Evolutionary conservation across 2,113 vertebrate genomes (phyloP).

Genomic region (Oncorhynchus kisutch): DNA sequence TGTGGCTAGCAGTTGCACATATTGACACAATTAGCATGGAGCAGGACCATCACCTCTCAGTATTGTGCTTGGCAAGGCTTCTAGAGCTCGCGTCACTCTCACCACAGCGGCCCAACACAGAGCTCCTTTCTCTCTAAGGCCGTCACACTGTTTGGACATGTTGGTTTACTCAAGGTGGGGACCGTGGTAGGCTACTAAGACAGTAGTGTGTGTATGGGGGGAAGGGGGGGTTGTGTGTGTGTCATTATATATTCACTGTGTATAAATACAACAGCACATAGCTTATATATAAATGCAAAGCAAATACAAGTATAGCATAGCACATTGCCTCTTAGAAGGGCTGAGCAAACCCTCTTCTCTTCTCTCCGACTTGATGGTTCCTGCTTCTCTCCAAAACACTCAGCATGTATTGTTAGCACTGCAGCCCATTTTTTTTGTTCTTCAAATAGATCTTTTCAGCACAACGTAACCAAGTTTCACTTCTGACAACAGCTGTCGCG

Average conservation of each 20-base stretch:
- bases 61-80: slow-evolving; percentile 70
- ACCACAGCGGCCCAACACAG: slow-evolving; percentile 53
- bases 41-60: slow-evolving; percentile 51
- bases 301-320: no score
- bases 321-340: no score
- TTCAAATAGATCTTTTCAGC: slow-evolving; percentile 62
- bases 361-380: not conserved
- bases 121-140: slow-evolving; percentile 57
- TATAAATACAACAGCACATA: no score
- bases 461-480: slow-evolving; percentile 32
- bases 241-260: not conserved
- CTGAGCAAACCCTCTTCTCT: not conserved
- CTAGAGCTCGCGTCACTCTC: slow-evolving; percentile 61
- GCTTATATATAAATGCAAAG: no score
- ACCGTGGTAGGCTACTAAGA: not conserved
- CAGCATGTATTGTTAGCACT: slow-evolving; percentile 23
- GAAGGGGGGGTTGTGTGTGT: not conserved
- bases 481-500: slow-evolving; percentile 48
- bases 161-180: slow-evolving; percentile 62
- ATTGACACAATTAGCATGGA: slow-evolving; percentile 72
- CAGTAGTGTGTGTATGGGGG: not conserved
- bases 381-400: slow-evolving; percentile 9
- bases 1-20: slow-evolving; percentile 52
- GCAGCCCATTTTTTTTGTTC: slow-evolving; percentile 31
- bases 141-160: slow-evolving; percentile 43